Percentiles rank a stretch among this genome's conserved stretches.
These are phyloP conservation scores for Heterocephalus glaber DNA, from an alignment of 2,113 vertebrate species.

Conservation along the genomic window DNA sequence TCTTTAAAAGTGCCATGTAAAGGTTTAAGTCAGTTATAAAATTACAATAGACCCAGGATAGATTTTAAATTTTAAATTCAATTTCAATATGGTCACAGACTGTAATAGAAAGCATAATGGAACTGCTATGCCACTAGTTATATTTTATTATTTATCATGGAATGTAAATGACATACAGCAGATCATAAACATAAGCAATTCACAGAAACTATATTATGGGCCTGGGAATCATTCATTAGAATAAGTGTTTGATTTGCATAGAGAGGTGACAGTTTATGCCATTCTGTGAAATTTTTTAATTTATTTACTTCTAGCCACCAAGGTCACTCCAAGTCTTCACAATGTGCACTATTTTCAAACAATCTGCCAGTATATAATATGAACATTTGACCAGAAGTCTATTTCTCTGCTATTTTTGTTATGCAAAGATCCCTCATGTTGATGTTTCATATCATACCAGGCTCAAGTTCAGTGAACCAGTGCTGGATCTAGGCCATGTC, in stretches of 20 bases:
- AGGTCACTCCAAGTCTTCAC: conserved; percentile 26
- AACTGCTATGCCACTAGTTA: neutral
- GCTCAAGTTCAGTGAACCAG: neutral
- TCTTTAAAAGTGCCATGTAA: neutral
- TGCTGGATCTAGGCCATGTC: rapidly evolving
- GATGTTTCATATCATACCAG: neutral
- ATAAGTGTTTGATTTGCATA: neutral
- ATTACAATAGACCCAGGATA: neutral
- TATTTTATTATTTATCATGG: conserved; percentile 69
- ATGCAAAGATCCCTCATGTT: neutral
- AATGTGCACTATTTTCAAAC: conserved; percentile 18
- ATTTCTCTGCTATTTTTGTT: neutral
- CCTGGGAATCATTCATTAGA: conserved; percentile 36
- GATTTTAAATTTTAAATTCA: conserved; percentile 73
- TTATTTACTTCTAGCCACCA: neutral
- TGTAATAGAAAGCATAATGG: conserved; percentile 47
- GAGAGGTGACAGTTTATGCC: neutral
- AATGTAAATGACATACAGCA: conserved; percentile 50
- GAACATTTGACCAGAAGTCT: neutral
- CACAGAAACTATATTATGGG: neutral
- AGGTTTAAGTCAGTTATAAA: conserved; percentile 56
- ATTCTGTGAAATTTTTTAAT: neutral
- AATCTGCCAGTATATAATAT: neutral
- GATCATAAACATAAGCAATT: conserved; percentile 46
- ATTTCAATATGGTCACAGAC: conserved; percentile 31